These are phyloP conservation scores for Pyrocephalus nanus DNA, from an alignment of 2,797 vertebrate genomes.

Conservation along the genomic window DNA sequence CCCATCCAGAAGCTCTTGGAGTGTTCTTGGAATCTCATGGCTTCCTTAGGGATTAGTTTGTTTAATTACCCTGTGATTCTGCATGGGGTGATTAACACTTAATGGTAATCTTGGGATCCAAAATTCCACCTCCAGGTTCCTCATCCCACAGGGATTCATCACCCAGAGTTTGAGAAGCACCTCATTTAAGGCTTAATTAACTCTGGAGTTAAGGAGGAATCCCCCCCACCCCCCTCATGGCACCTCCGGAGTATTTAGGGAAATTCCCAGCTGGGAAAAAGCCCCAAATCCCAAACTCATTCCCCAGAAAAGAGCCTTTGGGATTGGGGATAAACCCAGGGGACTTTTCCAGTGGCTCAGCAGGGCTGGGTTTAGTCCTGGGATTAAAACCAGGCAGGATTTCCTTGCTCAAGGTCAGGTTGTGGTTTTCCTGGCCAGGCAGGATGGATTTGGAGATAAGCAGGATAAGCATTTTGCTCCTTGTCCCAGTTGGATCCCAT, in stretches of 20 bases:
- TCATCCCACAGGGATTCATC: neutral
- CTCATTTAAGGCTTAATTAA: neutral
- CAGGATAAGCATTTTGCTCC: neutral
- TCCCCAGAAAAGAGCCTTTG: no score
- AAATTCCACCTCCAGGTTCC: neutral
- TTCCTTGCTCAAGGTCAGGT: neutral
- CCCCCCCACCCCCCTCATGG: accelerated
- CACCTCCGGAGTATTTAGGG: accelerated
- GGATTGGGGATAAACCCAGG: neutral
- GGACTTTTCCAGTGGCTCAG: neutral
- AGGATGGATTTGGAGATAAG: neutral
- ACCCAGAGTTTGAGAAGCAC: neutral
- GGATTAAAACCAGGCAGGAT: neutral
- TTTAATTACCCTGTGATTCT: neutral
- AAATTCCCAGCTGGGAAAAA: neutral
- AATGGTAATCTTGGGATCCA: accelerated
- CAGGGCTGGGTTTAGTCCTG: neutral
- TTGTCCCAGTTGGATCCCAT: neutral
- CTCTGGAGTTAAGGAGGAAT: neutral
- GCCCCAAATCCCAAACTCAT: neutral
- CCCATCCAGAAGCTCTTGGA: neutral
- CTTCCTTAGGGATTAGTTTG: neutral
- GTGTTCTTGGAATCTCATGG: neutral
- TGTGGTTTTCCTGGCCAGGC: neutral
- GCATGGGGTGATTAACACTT: neutral